Evolutionary conservation across 2,113 vertebrate genomes (phyloP).

Genomic region (Chlamydotis undulata): DNA sequence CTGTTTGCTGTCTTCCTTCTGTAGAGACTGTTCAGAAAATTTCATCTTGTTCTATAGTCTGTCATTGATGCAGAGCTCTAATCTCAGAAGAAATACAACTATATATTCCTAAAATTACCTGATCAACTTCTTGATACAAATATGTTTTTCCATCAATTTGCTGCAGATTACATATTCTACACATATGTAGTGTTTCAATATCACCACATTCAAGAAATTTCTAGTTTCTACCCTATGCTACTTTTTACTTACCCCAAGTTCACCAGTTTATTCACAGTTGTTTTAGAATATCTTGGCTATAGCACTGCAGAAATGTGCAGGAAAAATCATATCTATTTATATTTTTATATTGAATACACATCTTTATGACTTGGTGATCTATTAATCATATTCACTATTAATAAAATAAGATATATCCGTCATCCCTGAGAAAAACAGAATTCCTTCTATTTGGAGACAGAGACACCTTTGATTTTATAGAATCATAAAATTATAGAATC

Average conservation of each 20-base stretch:
- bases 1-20: too few species aligned
- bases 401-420: not conserved
- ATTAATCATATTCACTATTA: not conserved
- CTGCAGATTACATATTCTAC: too few species aligned
- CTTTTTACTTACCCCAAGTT: too few species aligned
- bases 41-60: not conserved
- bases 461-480: not conserved
- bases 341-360: not conserved
- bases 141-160: too few species aligned
- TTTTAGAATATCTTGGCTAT: too few species aligned
- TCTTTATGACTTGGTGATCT: not conserved
- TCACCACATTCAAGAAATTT: too few species aligned
- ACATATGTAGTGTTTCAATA: too few species aligned
- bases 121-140: not conserved
- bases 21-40: too few species aligned
- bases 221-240: too few species aligned
- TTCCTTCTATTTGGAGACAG: not conserved
- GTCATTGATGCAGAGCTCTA: not conserved
- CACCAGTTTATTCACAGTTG: too few species aligned
- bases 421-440: not conserved
- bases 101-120: not conserved
- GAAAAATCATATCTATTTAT: not conserved
- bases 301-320: too few species aligned
- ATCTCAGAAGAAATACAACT: not conserved
- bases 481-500: too few species aligned